Evolutionary conservation across 2,797 vertebrate genomes (phyloP).

Genomic region (Natrix natrix): DNA sequence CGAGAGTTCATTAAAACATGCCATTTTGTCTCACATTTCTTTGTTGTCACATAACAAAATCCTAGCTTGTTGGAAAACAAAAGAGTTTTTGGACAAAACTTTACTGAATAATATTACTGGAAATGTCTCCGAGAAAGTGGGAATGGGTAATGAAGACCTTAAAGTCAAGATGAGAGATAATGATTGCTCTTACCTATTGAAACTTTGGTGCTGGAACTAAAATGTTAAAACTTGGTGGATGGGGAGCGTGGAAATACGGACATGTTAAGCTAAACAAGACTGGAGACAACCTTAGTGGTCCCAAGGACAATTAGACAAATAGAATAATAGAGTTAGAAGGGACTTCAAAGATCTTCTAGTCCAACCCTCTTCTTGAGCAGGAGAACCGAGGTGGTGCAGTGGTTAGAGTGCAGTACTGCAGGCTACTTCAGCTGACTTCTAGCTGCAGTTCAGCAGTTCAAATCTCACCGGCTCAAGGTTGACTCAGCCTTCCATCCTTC

Average conservation of each 20-base stretch:
- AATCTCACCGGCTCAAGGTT: too few species aligned
- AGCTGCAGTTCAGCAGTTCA: too few species aligned
- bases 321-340: not conserved
- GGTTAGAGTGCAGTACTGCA: too few species aligned
- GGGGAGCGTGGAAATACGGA: not conserved
- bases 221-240: not conserved
- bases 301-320: not conserved
- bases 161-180: not conserved
- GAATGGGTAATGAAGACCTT: not conserved
- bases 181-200: not conserved
- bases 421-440: too few species aligned
- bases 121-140: not conserved
- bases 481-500: too few species aligned
- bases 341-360: not conserved
- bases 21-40: slow-evolving; percentile 50
- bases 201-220: not conserved
- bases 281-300: not conserved
- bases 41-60: slow-evolving; percentile 21
- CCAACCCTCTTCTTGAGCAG: not conserved
- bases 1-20: slow-evolving; percentile 57
- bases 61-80: slow-evolving; percentile 26
- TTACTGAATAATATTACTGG: slow-evolving; percentile 42
- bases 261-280: not conserved
- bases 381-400: not conserved
- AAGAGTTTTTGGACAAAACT: slow-evolving; percentile 19